Conservation (phyloP, 2,888 invertebrate genomes). For the Synergus japonicus region DNA sequence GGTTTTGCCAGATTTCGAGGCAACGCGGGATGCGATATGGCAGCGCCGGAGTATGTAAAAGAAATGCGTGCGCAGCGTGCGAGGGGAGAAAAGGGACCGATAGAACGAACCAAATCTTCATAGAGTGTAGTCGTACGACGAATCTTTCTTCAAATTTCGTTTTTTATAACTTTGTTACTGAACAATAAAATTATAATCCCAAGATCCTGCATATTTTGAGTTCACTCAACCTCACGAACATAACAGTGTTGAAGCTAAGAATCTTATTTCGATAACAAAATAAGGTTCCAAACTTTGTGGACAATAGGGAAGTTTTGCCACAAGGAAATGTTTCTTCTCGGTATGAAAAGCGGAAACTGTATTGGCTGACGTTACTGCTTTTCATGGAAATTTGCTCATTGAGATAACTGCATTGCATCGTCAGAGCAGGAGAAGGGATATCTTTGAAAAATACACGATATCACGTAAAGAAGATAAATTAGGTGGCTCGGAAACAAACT, state of each 20-base stretch:
- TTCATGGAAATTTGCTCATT: not conserved
- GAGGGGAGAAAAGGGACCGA: too few species aligned
- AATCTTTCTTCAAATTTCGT: too few species aligned
- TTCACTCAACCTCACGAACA: too few species aligned
- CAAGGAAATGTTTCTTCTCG: not conserved
- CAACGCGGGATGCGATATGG: too few species aligned
- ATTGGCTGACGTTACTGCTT: not conserved
- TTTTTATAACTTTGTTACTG: too few species aligned
- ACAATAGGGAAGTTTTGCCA: not conserved
- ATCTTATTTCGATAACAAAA: not conserved
- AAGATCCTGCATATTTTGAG: too few species aligned
- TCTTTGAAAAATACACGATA: slow-evolving; percentile 56
- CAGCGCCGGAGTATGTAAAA: too few species aligned
- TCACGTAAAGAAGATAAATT: slow-evolving; percentile 66
- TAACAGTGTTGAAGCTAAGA: not conserved
- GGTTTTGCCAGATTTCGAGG: too few species aligned
- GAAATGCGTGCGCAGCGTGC: too few species aligned
- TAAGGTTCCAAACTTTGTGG: not conserved
- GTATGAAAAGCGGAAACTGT: not conserved
- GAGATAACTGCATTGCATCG: slow-evolving; percentile 1
- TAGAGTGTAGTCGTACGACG: too few species aligned
- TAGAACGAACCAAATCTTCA: too few species aligned
- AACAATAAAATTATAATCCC: too few species aligned
- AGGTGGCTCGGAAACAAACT: slow-evolving; percentile 61
- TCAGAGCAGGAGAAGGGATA: not conserved